Conservation (phyloP, 2,113 vertebrate genomes). For the Leuciscus idus region DNA sequence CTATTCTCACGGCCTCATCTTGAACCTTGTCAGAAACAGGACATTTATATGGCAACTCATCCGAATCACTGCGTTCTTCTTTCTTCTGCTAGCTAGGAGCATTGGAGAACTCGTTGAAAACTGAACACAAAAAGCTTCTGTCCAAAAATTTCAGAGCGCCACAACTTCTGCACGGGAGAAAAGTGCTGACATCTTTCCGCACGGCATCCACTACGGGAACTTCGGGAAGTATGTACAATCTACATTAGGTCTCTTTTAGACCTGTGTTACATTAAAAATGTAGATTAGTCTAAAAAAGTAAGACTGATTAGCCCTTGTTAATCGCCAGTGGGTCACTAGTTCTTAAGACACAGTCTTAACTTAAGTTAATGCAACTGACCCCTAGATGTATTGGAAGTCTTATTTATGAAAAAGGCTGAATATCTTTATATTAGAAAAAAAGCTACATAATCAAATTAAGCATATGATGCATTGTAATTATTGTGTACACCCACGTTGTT, state of each 20-base stretch:
- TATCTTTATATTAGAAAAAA: background rate
- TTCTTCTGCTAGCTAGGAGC: conserved; percentile 54
- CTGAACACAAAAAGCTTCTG: conserved; percentile 53
- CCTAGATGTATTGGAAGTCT: background rate
- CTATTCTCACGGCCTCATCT: background rate
- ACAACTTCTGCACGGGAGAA: conserved; percentile 60
- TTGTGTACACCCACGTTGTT: background rate
- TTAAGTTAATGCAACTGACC: too few relatives aligned
- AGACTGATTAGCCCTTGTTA: too few relatives aligned
- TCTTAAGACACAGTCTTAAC: too few relatives aligned
- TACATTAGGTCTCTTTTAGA: background rate
- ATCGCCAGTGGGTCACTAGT: too few relatives aligned
- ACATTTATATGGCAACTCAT: background rate
- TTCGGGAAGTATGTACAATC: conserved; percentile 34
- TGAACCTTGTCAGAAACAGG: background rate
- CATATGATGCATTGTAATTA: background rate
- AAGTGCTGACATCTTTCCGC: conserved; percentile 60
- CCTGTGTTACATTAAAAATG: too few relatives aligned
- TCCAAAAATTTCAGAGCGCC: conserved; percentile 62
- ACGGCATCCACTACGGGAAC: too few relatives aligned
- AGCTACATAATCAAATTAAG: background rate
- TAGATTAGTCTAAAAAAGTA: too few relatives aligned
- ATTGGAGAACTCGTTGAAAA: conserved; percentile 63
- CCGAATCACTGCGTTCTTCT: background rate
- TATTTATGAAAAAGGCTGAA: background rate